Conservation (phyloP, 30 jellyfish, hydroid and myxozoan genomes). For the Aurelia coerulea region DNA sequence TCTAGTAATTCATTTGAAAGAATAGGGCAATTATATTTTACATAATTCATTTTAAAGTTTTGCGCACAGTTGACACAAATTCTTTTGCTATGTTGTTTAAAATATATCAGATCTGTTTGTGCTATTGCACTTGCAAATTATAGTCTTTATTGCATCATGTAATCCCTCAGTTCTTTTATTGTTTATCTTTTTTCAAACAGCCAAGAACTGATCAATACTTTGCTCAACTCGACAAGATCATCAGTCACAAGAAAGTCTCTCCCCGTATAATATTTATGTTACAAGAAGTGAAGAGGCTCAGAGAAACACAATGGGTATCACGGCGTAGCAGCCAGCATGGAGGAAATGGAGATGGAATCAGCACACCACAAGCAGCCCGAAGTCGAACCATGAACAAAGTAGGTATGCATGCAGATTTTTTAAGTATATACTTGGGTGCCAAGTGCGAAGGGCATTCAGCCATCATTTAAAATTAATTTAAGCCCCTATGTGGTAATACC, state of each 20-base stretch:
- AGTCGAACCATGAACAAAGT: slow-evolving; percentile 42
- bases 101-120: too few species aligned
- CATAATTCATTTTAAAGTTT: too few species aligned
- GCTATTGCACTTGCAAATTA: not conserved
- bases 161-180: not conserved
- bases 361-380: slow-evolving; percentile 80
- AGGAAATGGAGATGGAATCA: slow-evolving; percentile 69
- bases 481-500: too few species aligned
- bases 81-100: too few species aligned
- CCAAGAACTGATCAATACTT: slow-evolving; percentile 90
- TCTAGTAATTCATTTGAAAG: too few species aligned
- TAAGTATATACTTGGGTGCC: too few species aligned
- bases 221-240: slow-evolving; percentile 68
- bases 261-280: slow-evolving; percentile 85
- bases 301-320: slow-evolving; percentile 84
- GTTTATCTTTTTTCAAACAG: slow-evolving; percentile 19
- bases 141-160: not conserved
- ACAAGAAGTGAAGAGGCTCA: slow-evolving; percentile 82
- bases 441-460: too few species aligned
- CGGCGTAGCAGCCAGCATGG: slow-evolving; percentile 81
- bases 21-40: too few species aligned
- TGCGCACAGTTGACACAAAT: too few species aligned
- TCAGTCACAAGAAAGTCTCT: slow-evolving; percentile 75
- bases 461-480: too few species aligned
- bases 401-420: not conserved